These are phyloP conservation scores for Sphyrna mokarran DNA, from an alignment of 2,113 vertebrate genomes.

Conservation along the genomic window DNA sequence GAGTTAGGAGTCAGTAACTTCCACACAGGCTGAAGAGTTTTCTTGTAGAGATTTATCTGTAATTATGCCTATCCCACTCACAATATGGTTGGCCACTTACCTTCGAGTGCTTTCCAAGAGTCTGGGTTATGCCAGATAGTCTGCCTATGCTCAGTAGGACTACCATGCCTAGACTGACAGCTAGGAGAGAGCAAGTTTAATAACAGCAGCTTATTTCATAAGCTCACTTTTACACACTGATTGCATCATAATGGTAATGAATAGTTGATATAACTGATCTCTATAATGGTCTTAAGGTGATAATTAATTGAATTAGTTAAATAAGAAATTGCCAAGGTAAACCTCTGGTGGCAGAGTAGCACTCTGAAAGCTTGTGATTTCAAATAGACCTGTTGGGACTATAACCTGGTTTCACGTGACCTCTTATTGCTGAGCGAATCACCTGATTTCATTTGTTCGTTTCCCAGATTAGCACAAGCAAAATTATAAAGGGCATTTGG, in stretches of 20 bases:
- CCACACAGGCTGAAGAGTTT: neutral
- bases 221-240: neutral
- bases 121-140: neutral
- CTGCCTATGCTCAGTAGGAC: neutral
- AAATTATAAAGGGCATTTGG: neutral
- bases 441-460: too few relatives aligned
- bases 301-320: neutral
- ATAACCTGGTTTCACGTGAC: too few relatives aligned
- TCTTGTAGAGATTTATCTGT: neutral
- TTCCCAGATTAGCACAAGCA: neutral
- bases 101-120: neutral
- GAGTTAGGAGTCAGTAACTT: neutral
- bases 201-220: neutral
- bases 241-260: neutral
- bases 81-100: neutral
- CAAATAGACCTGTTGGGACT: too few relatives aligned
- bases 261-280: neutral
- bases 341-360: too few relatives aligned
- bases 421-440: neutral
- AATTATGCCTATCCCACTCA: neutral
- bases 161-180: neutral
- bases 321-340: neutral
- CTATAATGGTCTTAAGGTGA: neutral
- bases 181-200: neutral
- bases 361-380: too few relatives aligned